These are phyloP conservation scores for Pteropus alecto DNA, from an alignment of 2,113 vertebrate species.

Conservation along the genomic window DNA sequence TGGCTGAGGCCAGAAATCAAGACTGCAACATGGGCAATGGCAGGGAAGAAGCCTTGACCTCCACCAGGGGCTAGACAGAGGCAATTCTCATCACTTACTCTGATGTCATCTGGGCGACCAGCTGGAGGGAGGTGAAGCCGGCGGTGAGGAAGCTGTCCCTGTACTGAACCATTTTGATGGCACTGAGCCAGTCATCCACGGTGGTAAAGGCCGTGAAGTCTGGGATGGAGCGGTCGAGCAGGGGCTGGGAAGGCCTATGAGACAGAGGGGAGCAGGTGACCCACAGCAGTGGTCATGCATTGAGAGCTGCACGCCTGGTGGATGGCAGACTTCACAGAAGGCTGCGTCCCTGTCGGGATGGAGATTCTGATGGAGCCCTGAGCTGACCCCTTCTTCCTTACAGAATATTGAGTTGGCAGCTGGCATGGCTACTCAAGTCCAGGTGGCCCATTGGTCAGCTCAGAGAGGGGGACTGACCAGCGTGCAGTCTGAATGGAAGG, in stretches of 20 bases:
- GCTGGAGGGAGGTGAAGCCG: conserved; percentile 97
- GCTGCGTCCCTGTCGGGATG: rapidly evolving
- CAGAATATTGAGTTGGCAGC: not conserved
- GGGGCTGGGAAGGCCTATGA: conserved; percentile 96
- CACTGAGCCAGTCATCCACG: conserved; percentile 97
- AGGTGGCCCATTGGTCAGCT: not conserved
- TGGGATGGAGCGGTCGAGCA: conserved; percentile 97
- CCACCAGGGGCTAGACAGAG: not conserved
- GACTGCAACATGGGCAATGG: not conserved
- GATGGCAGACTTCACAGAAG: rapidly evolving
- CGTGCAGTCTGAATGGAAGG: not conserved
- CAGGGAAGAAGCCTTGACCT: not conserved
- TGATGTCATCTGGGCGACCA: conserved; percentile 97
- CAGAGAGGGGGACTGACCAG: not conserved
- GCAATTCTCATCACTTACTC: conserved; percentile 88
- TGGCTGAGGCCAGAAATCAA: not conserved
- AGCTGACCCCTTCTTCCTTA: not conserved
- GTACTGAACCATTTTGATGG: conserved; percentile 99
- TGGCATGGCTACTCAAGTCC: not conserved
- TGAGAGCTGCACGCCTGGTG: rapidly evolving
- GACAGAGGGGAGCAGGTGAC: conserved; percentile 57
- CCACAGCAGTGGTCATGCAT: rapidly evolving
- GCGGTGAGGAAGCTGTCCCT: conserved; percentile 98
- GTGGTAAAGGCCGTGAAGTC: conserved; percentile 99
- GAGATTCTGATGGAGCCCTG: not conserved